phyloP scores from a whole-genome alignment of 1,140 invertebrate species.

The Rhagoletis pomonella region DNA sequence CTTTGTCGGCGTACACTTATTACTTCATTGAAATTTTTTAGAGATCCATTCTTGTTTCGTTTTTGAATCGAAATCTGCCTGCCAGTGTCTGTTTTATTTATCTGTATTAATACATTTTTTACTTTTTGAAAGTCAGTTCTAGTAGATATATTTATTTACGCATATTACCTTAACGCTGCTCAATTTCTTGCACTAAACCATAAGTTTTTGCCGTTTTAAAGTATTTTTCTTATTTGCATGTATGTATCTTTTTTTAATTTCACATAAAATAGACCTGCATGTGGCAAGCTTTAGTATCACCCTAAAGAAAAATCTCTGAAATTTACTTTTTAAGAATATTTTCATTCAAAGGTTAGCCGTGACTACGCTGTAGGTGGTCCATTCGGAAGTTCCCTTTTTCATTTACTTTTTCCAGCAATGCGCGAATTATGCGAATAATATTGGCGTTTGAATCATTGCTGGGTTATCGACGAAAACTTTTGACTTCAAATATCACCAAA shows the following conservation, averaged over 20 bases:
- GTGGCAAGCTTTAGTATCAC: too few species aligned
- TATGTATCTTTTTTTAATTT: background rate
- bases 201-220: background rate
- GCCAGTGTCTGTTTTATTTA: background rate
- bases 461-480: too few species aligned
- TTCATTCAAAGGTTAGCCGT: too few species aligned
- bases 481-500: too few species aligned
- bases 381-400: too few species aligned
- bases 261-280: background rate
- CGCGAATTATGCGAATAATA: too few species aligned
- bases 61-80: background rate
- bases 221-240: background rate
- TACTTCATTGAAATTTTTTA: background rate
- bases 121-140: background rate
- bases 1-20: background rate
- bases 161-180: background rate
- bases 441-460: too few species aligned
- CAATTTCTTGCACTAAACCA: slow-evolving; percentile 10
- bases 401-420: too few species aligned
- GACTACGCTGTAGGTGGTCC: too few species aligned
- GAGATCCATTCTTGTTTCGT: background rate
- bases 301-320: too few species aligned
- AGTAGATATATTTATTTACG: background rate
- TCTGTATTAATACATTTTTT: background rate
- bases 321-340: too few species aligned